phyloP scores from a whole-genome alignment of 2,113 vertebrate species.

The Puma concolor region DNA sequence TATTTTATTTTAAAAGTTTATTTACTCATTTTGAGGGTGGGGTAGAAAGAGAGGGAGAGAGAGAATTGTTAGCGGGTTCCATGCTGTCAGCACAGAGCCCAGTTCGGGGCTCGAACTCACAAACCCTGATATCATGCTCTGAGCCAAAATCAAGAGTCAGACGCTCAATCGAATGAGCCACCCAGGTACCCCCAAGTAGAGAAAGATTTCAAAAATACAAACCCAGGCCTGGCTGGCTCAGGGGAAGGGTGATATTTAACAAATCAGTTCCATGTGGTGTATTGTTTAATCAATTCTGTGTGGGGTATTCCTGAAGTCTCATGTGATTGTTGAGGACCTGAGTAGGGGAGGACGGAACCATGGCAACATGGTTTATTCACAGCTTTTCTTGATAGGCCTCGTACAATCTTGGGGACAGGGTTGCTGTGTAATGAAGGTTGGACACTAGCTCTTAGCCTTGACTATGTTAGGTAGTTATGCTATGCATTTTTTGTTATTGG shows the following conservation, averaged over 20 bases:
- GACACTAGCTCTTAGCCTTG: constrained; percentile 76
- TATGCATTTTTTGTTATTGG: not conserved
- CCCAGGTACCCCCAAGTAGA: too few species aligned
- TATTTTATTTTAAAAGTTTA: too few species aligned
- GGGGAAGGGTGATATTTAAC: constrained; percentile 43
- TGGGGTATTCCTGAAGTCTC: constrained; percentile 84
- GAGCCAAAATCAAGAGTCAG: too few species aligned
- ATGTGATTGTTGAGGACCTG: constrained; percentile 79
- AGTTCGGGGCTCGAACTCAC: too few species aligned
- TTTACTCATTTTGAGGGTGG: too few species aligned
- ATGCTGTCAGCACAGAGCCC: too few species aligned
- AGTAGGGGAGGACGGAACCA: not conserved
- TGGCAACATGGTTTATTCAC: constrained; percentile 60
- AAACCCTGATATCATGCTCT: too few species aligned
- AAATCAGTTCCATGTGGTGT: not conserved
- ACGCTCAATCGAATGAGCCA: too few species aligned
- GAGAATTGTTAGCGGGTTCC: too few species aligned
- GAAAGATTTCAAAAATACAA: too few species aligned
- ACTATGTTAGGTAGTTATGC: not conserved
- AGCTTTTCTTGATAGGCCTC: constrained; percentile 75
- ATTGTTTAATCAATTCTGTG: constrained; percentile 58
- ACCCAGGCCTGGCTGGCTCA: too few species aligned
- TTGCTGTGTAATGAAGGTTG: constrained; percentile 83
- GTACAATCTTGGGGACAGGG: constrained; percentile 83
- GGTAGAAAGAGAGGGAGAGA: too few species aligned